These are phyloP conservation scores for Dendrolimus pini DNA, from an alignment of 2,888 invertebrate genomes.

Conservation along the genomic window DNA sequence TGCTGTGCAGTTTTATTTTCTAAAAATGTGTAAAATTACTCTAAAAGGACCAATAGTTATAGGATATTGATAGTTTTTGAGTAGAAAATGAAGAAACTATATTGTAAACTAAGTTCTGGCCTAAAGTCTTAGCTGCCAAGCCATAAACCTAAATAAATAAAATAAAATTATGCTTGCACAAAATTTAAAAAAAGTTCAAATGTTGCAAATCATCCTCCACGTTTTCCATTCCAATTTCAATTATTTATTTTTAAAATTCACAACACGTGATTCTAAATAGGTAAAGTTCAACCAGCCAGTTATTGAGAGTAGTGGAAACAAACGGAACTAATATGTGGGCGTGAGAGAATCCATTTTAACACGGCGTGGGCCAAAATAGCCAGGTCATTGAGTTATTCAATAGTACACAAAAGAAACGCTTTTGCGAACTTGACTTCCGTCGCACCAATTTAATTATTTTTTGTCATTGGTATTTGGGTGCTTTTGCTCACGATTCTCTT, in stretches of 20 bases:
- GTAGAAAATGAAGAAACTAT: too few species aligned
- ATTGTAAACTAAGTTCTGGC: too few species aligned
- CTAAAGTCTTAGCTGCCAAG: too few species aligned
- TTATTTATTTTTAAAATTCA: neutral
- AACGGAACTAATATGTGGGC: neutral
- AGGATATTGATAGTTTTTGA: too few species aligned
- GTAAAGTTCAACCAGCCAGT: neutral
- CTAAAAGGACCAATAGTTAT: too few species aligned
- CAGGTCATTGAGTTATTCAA: neutral
- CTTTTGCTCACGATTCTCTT: neutral
- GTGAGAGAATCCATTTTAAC: constrained; percentile 1
- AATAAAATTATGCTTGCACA: too few species aligned
- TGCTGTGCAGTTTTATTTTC: too few species aligned
- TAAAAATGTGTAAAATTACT: too few species aligned
- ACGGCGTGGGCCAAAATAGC: neutral
- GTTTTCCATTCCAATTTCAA: too few species aligned
- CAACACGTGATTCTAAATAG: neutral
- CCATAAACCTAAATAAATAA: too few species aligned
- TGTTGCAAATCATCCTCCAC: too few species aligned
- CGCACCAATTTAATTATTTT: neutral
- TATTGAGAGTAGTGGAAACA: neutral
- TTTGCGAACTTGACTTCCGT: neutral
- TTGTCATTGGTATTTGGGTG: neutral
- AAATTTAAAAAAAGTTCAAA: too few species aligned
- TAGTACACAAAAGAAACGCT: neutral